These are phyloP conservation scores for Drosophila parthenogenetica DNA, from an alignment of 2,888 invertebrate genomes.

Conservation along the genomic window DNA sequence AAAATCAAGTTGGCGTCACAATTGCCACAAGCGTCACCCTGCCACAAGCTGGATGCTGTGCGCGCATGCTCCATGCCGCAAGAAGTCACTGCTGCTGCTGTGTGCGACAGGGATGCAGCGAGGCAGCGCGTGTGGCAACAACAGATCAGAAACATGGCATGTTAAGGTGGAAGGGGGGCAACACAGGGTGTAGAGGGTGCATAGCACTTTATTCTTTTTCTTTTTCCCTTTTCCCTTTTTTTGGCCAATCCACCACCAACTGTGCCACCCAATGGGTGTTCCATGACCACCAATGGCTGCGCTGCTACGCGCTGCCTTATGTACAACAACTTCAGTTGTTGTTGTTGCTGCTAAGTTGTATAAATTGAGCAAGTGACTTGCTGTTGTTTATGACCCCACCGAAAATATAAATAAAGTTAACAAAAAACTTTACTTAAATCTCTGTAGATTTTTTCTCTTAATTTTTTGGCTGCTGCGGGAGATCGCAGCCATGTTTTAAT, in stretches of 20 bases:
- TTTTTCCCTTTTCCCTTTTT: conserved; percentile 21
- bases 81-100: conserved; percentile 22
- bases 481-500: conserved; percentile 47
- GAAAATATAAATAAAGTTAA: conserved; percentile 10
- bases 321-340: conserved; percentile 55
- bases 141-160: conserved; percentile 22
- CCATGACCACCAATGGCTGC: conserved; percentile 75
- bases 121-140: conserved; percentile 3
- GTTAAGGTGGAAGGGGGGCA: neutral
- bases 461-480: conserved; percentile 26
- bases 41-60: conserved; percentile 25
- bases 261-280: conserved; percentile 69
- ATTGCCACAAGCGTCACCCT: conserved; percentile 13
- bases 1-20: conserved; percentile 64
- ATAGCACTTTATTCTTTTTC: conserved; percentile 44
- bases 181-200: neutral
- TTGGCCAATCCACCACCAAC: conserved; percentile 59
- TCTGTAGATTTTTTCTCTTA: conserved; percentile 2
- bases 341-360: conserved; percentile 50
- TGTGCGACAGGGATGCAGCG: conserved; percentile 42
- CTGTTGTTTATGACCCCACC: conserved; percentile 1
- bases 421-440: conserved; percentile 31
- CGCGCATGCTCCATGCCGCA: conserved; percentile 76
- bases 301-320: conserved; percentile 56
- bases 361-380: conserved; percentile 28